Base-by-base conservation (phyloP, 2,888 invertebrate species). In the Phytoseiulus persimilis region DNA sequence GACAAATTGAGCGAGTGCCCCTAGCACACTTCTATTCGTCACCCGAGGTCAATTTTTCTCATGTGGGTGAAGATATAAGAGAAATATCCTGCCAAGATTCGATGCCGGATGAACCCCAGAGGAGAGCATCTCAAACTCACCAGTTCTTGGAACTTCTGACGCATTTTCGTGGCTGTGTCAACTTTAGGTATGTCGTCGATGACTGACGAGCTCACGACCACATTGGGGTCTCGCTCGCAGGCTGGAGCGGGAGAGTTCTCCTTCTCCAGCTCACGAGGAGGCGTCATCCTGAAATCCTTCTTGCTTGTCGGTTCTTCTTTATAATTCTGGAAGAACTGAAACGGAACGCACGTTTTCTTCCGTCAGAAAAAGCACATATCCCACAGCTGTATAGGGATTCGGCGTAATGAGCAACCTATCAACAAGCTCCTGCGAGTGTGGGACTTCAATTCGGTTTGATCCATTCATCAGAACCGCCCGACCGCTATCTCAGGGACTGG, bases 101-200 rank as follows among this genome's bases (percentile, higher is more conserved):
- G 39, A 39, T 39, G 39, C 39, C 3, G 39, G 9, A 1, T 65
- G 18, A 65, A 65, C 5, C 28, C 28, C 1, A 14, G 1, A 23
- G 65, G 18, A 23, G 2, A 65, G 28, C n/a, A n/a, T 65, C 18
- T 14, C 2, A 2, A 14, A 87, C 87, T 95, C 93, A 97, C 97
- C 94, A 98, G 95, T 93, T 96, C 95, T 0, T 97, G 94, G 94
- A 98, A 98, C 91, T 97, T 96, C 92, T 94, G 95, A 91, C 97
- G 94, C 96, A 98, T 97, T 92, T 96, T 95, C 84, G 95, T 95
- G 28, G 97, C 96, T 0, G 96, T 96, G 92, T 95, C 95, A 0
- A 94, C 93, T 90, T 94, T 93, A 90, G 94, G 94, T 9, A 94
- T 94, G 87, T 94, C 95, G 65, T 93, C 92, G 3, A 93, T 92